These are phyloP conservation scores for Tachina fera DNA, from an alignment of 2,888 invertebrate species.

Conservation along the genomic window DNA sequence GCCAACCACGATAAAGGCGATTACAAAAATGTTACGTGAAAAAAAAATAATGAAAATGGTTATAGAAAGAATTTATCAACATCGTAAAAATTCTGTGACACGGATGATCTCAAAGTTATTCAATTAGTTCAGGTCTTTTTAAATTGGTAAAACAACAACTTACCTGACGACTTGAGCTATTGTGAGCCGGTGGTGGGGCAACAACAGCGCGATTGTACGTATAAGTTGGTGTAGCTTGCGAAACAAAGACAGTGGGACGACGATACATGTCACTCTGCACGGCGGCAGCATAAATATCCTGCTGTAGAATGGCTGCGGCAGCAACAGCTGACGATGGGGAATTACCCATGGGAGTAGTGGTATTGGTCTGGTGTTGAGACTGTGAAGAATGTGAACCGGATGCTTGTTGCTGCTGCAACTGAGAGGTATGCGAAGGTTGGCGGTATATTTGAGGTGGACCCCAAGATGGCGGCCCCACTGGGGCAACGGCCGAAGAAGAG, in stretches of 20 bases:
- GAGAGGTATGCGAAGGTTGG: constrained; percentile 77
- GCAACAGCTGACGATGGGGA: constrained; percentile 79
- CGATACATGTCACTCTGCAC: constrained; percentile 85
- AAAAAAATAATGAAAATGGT: no score
- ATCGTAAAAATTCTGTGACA: background rate
- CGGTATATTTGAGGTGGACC: constrained; percentile 82
- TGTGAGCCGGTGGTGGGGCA: constrained; percentile 83
- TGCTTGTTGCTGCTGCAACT: constrained; percentile 82
- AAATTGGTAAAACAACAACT: constrained; percentile 56
- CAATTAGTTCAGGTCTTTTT: background rate
- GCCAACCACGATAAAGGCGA: no score
- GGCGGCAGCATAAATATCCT: constrained; percentile 80
- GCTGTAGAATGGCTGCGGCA: constrained; percentile 81
- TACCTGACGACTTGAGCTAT: constrained; percentile 83
- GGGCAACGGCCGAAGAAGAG: constrained; percentile 78
- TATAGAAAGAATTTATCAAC: no score
- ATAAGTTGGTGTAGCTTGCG: constrained; percentile 83
- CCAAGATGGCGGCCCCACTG: constrained; percentile 81
- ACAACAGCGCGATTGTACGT: constrained; percentile 82
- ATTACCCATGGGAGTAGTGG: constrained; percentile 83
- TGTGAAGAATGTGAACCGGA: constrained; percentile 77
- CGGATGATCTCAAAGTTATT: no score
- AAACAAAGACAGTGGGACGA: constrained; percentile 88
- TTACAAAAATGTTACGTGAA: no score
- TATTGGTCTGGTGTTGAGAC: constrained; percentile 81